Conservation (phyloP, 2,797 vertebrate species). For the Geotrypetes seraphini region DNA sequence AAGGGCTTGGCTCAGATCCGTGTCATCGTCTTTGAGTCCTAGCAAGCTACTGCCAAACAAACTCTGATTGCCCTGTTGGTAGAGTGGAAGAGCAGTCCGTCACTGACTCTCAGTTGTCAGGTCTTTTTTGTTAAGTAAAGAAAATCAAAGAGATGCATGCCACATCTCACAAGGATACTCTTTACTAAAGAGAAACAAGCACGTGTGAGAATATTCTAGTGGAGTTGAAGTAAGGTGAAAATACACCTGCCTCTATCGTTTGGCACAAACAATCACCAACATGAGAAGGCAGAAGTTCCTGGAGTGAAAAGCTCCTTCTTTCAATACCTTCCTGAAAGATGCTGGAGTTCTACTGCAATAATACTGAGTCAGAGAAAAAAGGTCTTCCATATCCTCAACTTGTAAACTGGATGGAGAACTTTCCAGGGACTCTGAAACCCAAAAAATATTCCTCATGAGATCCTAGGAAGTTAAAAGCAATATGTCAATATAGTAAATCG, state of each 20-base stretch:
- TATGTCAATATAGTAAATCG: too few relatives aligned
- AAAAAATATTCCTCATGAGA: too few relatives aligned
- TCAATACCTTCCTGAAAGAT: constrained; percentile 88
- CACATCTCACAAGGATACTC: neutral
- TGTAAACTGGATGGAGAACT: constrained; percentile 77
- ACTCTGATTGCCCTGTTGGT: constrained; percentile 85
- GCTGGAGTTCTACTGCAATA: constrained; percentile 93
- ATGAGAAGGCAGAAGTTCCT: too few relatives aligned
- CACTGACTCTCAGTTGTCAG: neutral
- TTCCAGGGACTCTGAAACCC: constrained; percentile 73
- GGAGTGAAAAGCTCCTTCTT: too few relatives aligned
- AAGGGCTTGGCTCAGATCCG: constrained; percentile 88
- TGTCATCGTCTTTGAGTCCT: constrained; percentile 90
- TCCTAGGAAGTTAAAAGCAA: too few relatives aligned
- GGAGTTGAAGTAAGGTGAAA: too few relatives aligned
- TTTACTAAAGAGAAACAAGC: neutral
- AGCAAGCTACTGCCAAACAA: constrained; percentile 91
- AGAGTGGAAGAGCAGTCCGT: neutral
- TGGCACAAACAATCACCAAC: too few relatives aligned
- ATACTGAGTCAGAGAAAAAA: constrained; percentile 90
- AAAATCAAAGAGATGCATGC: too few relatives aligned
- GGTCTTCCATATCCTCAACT: constrained; percentile 83
- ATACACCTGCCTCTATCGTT: too few relatives aligned
- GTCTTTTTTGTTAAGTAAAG: too few relatives aligned
- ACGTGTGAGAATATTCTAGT: too few relatives aligned